Percentiles rank a stretch among this genome's conserved stretches.
Conservation (phyloP, 2,888 invertebrate genomes). For the Lucinisca nassula region DNA sequence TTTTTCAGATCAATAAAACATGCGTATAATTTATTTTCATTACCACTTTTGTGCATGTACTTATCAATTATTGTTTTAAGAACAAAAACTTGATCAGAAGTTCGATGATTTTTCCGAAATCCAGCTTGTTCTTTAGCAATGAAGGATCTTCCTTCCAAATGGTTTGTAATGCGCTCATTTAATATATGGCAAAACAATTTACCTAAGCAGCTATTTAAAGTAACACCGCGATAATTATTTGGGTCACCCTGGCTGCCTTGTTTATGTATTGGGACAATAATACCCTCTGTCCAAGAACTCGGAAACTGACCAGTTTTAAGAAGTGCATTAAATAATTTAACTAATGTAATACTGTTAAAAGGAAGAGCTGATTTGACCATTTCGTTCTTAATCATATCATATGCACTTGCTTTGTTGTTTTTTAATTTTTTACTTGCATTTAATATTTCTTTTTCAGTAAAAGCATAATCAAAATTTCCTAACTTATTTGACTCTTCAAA, state of each 20-base stretch:
- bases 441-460: background rate
- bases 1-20: background rate
- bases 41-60: background rate
- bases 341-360: background rate
- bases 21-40: background rate
- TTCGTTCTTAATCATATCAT: background rate
- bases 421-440: background rate
- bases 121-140: background rate
- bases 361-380: background rate
- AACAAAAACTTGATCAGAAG: background rate
- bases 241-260: background rate
- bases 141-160: background rate
- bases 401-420: background rate
- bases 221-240: background rate
- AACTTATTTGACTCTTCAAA: background rate
- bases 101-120: background rate
- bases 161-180: background rate
- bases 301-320: background rate
- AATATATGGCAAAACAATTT: background rate
- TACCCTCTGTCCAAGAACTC: background rate
- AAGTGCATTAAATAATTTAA: background rate
- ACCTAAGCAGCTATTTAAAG: background rate
- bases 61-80: background rate
- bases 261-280: background rate
- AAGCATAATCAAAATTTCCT: background rate